Evolutionary conservation across 2,113 vertebrate genomes (phyloP).

Genomic region (Scomber colias): DNA sequence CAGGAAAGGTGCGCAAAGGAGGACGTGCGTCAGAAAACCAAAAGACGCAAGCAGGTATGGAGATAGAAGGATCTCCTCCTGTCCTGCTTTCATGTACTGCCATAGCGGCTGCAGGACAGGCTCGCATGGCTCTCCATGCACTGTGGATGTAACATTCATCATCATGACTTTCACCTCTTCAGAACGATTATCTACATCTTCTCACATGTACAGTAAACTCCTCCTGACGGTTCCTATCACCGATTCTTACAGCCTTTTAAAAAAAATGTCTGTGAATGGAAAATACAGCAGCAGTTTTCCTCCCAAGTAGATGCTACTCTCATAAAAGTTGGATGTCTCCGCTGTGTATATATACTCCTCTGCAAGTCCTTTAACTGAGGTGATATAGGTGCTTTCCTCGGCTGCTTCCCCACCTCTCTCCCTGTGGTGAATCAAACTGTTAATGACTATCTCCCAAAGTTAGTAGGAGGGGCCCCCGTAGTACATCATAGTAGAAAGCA

Average conservation of each 20-base stretch:
- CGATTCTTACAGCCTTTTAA: no score
- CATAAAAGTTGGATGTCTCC: no score
- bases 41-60: conserved; percentile 61
- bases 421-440: no score
- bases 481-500: no score
- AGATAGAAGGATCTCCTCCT: conserved; percentile 56
- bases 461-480: neutral
- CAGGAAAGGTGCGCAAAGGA: conserved; percentile 79
- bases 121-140: neutral
- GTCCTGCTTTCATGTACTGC: conserved; percentile 58
- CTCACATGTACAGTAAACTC: neutral
- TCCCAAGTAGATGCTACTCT: no score
- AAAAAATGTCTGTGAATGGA: no score
- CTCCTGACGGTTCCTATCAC: neutral
- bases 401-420: no score
- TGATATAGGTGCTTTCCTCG: no score
- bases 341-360: no score
- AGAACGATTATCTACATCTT: neutral
- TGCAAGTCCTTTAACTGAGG: no score
- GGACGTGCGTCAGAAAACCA: conserved; percentile 75
- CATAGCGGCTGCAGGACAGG: conserved; percentile 76
- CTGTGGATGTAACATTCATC: conserved; percentile 23
- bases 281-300: no score
- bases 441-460: no score
- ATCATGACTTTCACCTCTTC: conserved; percentile 20